Base-by-base conservation (phyloP, 2,113 vertebrate genomes). In the Malurus melanocephalus region DNA sequence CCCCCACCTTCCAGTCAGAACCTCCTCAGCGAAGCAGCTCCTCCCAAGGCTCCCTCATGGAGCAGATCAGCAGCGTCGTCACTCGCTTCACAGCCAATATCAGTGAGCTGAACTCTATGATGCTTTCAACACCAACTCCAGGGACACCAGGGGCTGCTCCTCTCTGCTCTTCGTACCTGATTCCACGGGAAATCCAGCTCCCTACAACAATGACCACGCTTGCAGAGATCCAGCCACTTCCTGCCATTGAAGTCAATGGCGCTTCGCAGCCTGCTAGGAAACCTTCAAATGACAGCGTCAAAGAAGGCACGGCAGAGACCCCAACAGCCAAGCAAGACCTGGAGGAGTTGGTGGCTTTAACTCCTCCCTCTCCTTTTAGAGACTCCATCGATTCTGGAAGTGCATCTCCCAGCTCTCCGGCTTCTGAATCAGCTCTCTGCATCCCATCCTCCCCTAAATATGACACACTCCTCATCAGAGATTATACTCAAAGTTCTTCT, bases 401-500 rank as follows among this genome's bases (percentile, higher is more conserved):
- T 40, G 97, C 97, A 52, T 98, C 98, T 20, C 98, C 98, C 56
- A 97, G 97, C 90, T 99, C 99, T 60, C 96, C 98, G 1, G 96
- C 97, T 82, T 98, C 98, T 6, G 97, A 99, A 97, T 96, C 98
- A 40, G 98, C 97, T 60, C 98, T 98, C 30, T 98, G 98, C 92
- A 98, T 98, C 77, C 98, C 99, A 0, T 98, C 99, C 5, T 99
- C 99, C 3, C 98, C 98, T 52, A 98, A 98, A 86, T 99, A 99
- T 13, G 98, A 98, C 96, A 98, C 98, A 16, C 98, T 99, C 55
- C 97, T 98, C 81, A 98, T 99, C 94, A 97, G 99, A 97, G 98
- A 99, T 97, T 99, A 99, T 97, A 98, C 98, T 93, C 99, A 99
- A 98, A 99, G 99, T 96, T 99, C 99, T 84, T 99, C 99, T 86